These are phyloP conservation scores for Martes flavigula DNA, from an alignment of 2,797 vertebrate genomes.

Conservation along the genomic window DNA sequence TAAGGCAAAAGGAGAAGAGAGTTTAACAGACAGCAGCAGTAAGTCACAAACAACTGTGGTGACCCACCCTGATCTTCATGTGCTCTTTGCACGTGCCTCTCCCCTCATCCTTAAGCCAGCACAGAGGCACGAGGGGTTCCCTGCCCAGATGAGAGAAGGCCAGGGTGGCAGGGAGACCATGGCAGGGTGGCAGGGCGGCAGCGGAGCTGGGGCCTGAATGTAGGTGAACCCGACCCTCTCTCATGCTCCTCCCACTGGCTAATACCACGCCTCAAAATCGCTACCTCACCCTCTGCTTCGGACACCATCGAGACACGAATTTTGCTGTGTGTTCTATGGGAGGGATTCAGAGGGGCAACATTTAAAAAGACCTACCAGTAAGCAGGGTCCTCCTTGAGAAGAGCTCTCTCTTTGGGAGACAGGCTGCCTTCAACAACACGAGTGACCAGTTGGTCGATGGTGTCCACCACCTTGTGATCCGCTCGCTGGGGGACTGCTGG, in stretches of 20 bases:
- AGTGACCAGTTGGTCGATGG: constrained; percentile 83
- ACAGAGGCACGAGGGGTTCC: background rate
- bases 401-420: constrained; percentile 77
- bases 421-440: constrained; percentile 77
- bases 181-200: background rate
- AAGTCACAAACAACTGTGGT: background rate
- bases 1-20: background rate
- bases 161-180: background rate
- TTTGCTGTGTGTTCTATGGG: background rate
- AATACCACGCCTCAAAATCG: background rate
- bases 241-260: background rate
- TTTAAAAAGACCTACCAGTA: constrained; percentile 84
- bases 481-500: constrained; percentile 77
- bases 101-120: background rate
- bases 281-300: background rate
- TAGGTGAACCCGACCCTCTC: background rate
- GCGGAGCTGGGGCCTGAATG: background rate
- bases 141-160: background rate
- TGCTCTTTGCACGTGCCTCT: background rate
- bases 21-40: background rate
- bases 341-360: background rate
- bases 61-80: background rate
- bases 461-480: constrained; percentile 79
- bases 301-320: background rate
- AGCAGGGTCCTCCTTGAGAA: constrained; percentile 78